These are phyloP conservation scores for Drosophila fungiperda DNA, from an alignment of 2,888 invertebrate species.

Conservation along the genomic window DNA sequence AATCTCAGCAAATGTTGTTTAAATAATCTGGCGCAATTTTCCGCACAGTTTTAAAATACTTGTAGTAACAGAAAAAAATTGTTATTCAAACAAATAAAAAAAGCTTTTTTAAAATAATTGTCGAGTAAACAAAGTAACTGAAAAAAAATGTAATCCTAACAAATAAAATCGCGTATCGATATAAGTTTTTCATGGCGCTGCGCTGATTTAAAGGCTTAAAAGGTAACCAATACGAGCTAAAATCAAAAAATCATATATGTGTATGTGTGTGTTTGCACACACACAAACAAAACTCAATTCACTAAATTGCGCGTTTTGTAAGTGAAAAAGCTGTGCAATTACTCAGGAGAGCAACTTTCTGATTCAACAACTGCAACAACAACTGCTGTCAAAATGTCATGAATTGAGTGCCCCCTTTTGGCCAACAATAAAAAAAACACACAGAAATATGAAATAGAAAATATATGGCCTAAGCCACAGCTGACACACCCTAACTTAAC, in stretches of 20 bases:
- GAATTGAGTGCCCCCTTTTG: conserved; percentile 69
- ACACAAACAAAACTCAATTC: conserved; percentile 61
- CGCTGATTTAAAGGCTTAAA: conserved; percentile 38
- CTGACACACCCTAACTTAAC: conserved; percentile 28
- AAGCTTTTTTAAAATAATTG: neutral
- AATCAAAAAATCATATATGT: conserved; percentile 6
- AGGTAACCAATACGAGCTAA: conserved; percentile 5
- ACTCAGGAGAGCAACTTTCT: conserved; percentile 77
- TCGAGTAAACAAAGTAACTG: neutral
- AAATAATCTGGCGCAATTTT: neutral
- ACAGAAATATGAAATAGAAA: conserved; percentile 34
- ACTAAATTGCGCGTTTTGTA: conserved; percentile 74
- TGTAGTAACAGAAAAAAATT: neutral
- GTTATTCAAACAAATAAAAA: neutral
- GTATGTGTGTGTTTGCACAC: conserved; percentile 26
- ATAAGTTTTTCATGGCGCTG: neutral
- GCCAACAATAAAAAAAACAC: conserved; percentile 47
- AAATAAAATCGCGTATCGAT: neutral
- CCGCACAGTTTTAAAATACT: neutral
- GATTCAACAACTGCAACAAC: conserved; percentile 80
- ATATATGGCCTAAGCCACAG: conserved; percentile 21
- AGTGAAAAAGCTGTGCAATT: conserved; percentile 79
- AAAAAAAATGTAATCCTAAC: neutral
- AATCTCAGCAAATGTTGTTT: neutral
- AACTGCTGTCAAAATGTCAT: conserved; percentile 81